Evolutionary conservation across 2,888 invertebrate genomes (phyloP).

Genomic region (Silvanus unidentatus): DNA sequence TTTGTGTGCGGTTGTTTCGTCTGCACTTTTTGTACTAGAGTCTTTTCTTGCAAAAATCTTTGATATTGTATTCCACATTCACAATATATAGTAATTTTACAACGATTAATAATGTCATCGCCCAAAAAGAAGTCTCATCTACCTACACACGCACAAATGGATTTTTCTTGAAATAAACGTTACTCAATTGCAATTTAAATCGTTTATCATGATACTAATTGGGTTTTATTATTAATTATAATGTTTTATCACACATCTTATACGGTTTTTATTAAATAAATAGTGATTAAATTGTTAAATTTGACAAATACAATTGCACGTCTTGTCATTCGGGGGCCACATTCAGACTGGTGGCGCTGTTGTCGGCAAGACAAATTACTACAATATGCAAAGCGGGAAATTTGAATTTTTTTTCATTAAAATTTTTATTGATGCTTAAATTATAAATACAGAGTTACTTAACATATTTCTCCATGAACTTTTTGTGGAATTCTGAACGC

Average conservation of each 20-base stretch:
- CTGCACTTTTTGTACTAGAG: slow-evolving; percentile 35
- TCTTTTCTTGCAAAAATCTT: slow-evolving; percentile 42
- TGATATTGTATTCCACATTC: slow-evolving; percentile 46
- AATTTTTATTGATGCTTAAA: no score
- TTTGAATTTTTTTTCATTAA: no score
- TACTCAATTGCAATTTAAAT: no score
- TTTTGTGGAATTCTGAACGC: slow-evolving; percentile 96
- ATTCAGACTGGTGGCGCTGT: slow-evolving; percentile 26
- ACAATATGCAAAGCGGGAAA: no score
- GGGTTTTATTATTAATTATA: slow-evolving; percentile 22
- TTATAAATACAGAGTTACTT: slow-evolving; percentile 54
- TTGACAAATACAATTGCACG: slow-evolving; percentile 35
- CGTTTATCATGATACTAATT: slow-evolving; percentile 1
- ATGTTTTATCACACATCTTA: slow-evolving; percentile 26
- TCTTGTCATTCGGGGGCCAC: slow-evolving; percentile 41
- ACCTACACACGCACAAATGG: slow-evolving; percentile 32
- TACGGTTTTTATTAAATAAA: slow-evolving; percentile 15
- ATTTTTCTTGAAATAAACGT: no score
- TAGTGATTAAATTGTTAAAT: slow-evolving; percentile 24
- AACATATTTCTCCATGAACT: slow-evolving; percentile 99
- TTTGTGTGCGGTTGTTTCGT: slow-evolving; percentile 23
- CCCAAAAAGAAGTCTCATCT: slow-evolving; percentile 26
- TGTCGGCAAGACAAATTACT: slow-evolving; percentile 15
- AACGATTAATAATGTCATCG: slow-evolving; percentile 43
- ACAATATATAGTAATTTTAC: slow-evolving; percentile 36